Evolutionary conservation across 2,113 vertebrate species (phyloP).

Genomic region (Eulemur macaco): DNA sequence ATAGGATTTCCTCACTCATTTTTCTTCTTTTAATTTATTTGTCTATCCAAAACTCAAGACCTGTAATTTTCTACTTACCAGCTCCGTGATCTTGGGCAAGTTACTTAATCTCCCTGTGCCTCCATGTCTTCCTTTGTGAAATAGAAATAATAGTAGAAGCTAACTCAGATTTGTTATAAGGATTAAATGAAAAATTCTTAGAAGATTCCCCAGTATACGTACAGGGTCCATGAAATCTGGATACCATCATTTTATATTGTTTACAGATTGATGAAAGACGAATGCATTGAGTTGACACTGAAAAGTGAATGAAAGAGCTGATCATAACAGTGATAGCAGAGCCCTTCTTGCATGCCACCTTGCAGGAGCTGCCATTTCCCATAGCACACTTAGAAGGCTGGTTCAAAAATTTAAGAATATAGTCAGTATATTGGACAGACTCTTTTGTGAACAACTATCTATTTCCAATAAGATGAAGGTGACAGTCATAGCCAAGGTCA

Average conservation of each 20-base stretch:
- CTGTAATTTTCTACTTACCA: not conserved
- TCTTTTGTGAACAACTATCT: not conserved
- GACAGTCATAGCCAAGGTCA: not conserved
- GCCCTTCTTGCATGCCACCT: not conserved
- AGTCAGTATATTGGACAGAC: not conserved
- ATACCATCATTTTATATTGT: not conserved
- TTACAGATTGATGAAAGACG: not conserved
- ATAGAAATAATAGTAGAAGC: not conserved
- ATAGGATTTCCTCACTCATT: not conserved
- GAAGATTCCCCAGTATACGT: not conserved
- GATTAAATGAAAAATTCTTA: not conserved
- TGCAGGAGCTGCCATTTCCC: not conserved
- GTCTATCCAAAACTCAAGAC: not conserved
- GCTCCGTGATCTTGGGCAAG: not conserved
- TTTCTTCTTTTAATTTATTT: constrained; percentile 23
- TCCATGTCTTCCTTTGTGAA: constrained; percentile 12
- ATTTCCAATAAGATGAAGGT: not conserved
- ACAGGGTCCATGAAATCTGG: not conserved
- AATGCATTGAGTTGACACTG: not conserved
- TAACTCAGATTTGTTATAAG: not conserved
- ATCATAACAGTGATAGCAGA: not conserved
- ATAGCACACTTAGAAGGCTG: not conserved
- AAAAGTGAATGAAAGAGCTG: not conserved
- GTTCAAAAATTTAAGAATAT: not conserved
- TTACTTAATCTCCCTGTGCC: not conserved